These are phyloP conservation scores for Lycodopsis pacificus DNA, from an alignment of 2,797 vertebrate species.

Conservation along the genomic window DNA sequence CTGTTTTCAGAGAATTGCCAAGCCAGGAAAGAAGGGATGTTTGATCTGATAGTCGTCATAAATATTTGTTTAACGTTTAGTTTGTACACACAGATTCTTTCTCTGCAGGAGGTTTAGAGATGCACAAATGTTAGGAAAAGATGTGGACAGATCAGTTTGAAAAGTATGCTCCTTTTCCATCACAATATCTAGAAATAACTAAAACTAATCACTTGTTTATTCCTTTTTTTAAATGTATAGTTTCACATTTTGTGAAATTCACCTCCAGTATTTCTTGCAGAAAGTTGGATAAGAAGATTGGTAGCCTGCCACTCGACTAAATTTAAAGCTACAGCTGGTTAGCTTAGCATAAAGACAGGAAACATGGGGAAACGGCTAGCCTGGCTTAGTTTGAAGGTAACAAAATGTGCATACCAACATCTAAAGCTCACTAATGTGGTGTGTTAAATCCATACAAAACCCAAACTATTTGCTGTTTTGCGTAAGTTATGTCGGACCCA, in stretches of 20 bases:
- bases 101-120: neutral
- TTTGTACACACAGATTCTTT: constrained; percentile 27
- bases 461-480: neutral
- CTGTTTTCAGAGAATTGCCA: constrained; percentile 51
- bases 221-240: neutral
- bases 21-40: constrained; percentile 31
- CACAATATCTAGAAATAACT: neutral
- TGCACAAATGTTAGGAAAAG: neutral
- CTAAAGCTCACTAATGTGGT: neutral
- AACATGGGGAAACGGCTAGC: neutral
- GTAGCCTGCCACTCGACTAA: neutral
- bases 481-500: neutral
- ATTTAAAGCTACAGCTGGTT: neutral
- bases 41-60: constrained; percentile 40
- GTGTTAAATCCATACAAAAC: neutral
- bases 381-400: neutral
- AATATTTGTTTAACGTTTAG: constrained; percentile 39
- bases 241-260: neutral
- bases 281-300: neutral
- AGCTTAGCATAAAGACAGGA: constrained; percentile 6
- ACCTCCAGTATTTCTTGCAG: neutral
- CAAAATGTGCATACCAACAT: neutral
- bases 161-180: neutral
- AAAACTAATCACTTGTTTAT: neutral
- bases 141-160: neutral